Conservation (phyloP, 1,140 invertebrate genomes). For the Eulimnadia texana region DNA sequence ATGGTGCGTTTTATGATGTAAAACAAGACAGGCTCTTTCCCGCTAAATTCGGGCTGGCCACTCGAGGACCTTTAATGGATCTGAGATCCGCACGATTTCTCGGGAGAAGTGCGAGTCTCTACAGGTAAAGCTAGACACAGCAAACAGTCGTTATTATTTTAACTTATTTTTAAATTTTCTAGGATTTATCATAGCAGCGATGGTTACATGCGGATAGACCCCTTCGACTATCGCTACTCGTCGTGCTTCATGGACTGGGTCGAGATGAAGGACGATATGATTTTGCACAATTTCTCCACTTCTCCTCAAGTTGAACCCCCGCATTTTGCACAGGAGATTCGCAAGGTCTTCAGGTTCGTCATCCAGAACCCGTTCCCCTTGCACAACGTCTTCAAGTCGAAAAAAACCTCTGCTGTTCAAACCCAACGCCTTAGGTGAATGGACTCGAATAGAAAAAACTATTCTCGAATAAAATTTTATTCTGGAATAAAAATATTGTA, state of each 20-base stretch:
- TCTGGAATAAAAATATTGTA: too few species aligned
- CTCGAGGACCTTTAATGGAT: conserved; percentile 17
- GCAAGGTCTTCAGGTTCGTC: conserved; percentile 19
- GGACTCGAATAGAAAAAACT: too few species aligned
- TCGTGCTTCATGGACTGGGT: conserved; percentile 16
- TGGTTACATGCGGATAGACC: conserved; percentile 15
- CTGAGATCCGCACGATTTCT: conserved; percentile 19
- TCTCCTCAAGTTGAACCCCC: conserved; percentile 22
- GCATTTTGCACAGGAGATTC: conserved; percentile 18
- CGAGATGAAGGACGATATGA: conserved; percentile 16
- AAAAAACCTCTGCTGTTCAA: background rate
- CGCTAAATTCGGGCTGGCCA: conserved; percentile 16
- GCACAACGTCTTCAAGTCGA: conserved; percentile 17
- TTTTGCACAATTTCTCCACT: conserved; percentile 21
- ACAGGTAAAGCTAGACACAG: conserved; percentile 12
- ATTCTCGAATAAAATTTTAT: too few species aligned
- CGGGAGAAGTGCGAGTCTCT: background rate
- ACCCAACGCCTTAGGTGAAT: background rate
- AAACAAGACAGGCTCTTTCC: conserved; percentile 16
- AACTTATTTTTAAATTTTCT: background rate
- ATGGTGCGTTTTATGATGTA: conserved; percentile 18
- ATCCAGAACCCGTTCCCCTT: conserved; percentile 17
- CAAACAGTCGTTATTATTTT: background rate
- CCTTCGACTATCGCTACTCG: conserved; percentile 18
- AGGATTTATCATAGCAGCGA: conserved; percentile 2